A percentile compares a stretch with the other conserved stretches of the same genome.
These are phyloP conservation scores for Phalangium opilio DNA, from an alignment of 2,888 invertebrate genomes.

Conservation along the genomic window DNA sequence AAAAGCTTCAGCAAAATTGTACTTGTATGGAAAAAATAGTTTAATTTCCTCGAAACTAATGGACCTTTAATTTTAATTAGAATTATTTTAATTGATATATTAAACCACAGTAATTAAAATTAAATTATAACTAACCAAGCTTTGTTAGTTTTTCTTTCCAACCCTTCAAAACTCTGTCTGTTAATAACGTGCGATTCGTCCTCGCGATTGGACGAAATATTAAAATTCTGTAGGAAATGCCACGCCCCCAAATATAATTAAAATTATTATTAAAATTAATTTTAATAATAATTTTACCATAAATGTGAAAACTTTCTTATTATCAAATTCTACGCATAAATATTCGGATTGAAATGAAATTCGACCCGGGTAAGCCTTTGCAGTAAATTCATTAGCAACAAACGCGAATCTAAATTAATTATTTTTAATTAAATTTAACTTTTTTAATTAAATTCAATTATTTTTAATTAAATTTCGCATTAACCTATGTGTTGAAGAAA, in stretches of 20 bases:
- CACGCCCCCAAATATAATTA: neutral
- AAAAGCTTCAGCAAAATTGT: slow-evolving; percentile 70
- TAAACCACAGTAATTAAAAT: too few relatives aligned
- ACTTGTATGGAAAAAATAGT: slow-evolving; percentile 60
- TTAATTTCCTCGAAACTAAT: slow-evolving; percentile 16
- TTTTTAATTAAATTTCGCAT: neutral
- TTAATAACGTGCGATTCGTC: slow-evolving; percentile 51
- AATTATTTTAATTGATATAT: too few relatives aligned
- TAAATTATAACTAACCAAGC: slow-evolving; percentile 41
- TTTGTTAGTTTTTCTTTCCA: slow-evolving; percentile 51
- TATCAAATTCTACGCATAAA: slow-evolving; percentile 17
- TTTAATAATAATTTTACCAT: neutral
- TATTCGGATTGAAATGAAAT: slow-evolving; percentile 14
- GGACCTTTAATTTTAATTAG: slow-evolving; percentile 4
- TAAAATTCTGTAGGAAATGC: slow-evolving; percentile 47
- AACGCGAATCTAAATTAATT: slow-evolving; percentile 9
- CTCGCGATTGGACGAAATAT: slow-evolving; percentile 43
- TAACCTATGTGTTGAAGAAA: slow-evolving; percentile 12
- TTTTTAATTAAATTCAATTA: neutral
- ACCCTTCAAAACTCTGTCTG: slow-evolving; percentile 56
- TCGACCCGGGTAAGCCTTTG: slow-evolving; percentile 6
- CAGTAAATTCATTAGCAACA: slow-evolving; percentile 8
- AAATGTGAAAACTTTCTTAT: slow-evolving; percentile 1
- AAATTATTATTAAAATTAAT: neutral
- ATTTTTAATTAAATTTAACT: neutral